Base-by-base conservation (phyloP, 2,888 invertebrate species). In the Erynnis tages region DNA sequence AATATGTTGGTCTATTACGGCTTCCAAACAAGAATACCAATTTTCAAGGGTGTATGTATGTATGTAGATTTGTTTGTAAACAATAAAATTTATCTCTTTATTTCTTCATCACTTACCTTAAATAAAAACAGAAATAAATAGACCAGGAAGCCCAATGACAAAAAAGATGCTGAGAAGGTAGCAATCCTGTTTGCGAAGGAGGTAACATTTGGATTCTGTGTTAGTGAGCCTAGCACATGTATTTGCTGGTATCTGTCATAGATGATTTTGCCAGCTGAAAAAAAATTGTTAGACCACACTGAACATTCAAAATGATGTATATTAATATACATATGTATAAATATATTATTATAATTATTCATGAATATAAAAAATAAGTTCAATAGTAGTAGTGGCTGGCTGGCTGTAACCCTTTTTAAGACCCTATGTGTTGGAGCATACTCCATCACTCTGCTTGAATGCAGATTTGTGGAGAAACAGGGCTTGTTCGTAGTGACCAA, bases 171-270 rank as follows among this genome's bases (percentile, higher is more conserved):
- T 46, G 84, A 85, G 65, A 79, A 73, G 62, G 83, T 79, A 75
- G 89, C 82, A 59, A 86, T 83, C 73, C 69, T 81, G 74, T 88
- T 88, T 57, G 86, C 80, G 66, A 77, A 82, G 55, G 77, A 82
- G 54, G 81, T 82, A 75, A 88, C 88, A 78, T 83, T 83, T 55
- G 89, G 88, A 63, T 88, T 85, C 58, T 77, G 69, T 75, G 87
- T 86, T 85, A 88, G 74, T 76, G 89, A 83, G 61, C 88, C 84
- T 63, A 89, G 69, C 62, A 87, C 78, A 72, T 87, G 74, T 57
- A 93, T 87, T 71, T 92, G 91, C 73, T 92, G 91, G 82, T 91
- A 92, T 70, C 93, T 85, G 67, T 93, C 88, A 83, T 91, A 93
- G 59, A 93, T 84, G 61, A 91, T 91, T 71, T 90, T 83, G 60